These are phyloP conservation scores for Caenorhabditis sulstoni DNA, from an alignment of 2,888 invertebrate species.

Conservation along the genomic window DNA sequence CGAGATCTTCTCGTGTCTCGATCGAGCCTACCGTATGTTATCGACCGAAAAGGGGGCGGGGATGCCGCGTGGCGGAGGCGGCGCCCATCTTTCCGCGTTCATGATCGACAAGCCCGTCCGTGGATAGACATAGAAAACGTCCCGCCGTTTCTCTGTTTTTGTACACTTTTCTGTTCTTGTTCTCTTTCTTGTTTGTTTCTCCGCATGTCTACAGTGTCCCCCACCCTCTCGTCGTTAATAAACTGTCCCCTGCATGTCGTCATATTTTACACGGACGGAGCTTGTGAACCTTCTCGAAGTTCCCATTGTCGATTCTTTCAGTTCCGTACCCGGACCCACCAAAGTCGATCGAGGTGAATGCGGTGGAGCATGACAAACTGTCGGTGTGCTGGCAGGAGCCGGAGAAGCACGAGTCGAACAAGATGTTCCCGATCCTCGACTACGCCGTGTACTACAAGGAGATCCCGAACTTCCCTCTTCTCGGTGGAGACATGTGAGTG, in stretches of 20 bases:
- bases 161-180: constrained; percentile 27
- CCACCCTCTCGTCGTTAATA: constrained; percentile 18
- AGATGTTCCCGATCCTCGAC: constrained; percentile 67
- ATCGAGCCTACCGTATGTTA: constrained; percentile 75
- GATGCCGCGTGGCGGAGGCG: constrained; percentile 25
- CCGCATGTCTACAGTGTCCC: constrained; percentile 44
- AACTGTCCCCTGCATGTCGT: constrained; percentile 41
- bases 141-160: constrained; percentile 16
- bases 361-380: constrained; percentile 67
- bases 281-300: neutral
- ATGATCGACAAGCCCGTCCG: constrained; percentile 59
- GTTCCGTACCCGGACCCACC: constrained; percentile 76
- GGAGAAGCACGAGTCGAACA: constrained; percentile 56
- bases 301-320: constrained; percentile 48
- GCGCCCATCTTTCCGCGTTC: constrained; percentile 52
- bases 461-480: constrained; percentile 71
- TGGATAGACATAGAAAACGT: constrained; percentile 15
- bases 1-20: constrained; percentile 80
- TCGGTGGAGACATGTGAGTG: constrained; percentile 67
- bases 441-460: constrained; percentile 76
- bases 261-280: neutral
- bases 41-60: constrained; percentile 36
- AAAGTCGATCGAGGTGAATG: constrained; percentile 66
- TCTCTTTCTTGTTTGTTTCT: constrained; percentile 18
- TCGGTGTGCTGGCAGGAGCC: constrained; percentile 71